Evolutionary conservation across 2,888 invertebrate genomes (phyloP), one percentile per base, ranked within the genome.

Genomic region (Nebria brevicollis): DNA sequence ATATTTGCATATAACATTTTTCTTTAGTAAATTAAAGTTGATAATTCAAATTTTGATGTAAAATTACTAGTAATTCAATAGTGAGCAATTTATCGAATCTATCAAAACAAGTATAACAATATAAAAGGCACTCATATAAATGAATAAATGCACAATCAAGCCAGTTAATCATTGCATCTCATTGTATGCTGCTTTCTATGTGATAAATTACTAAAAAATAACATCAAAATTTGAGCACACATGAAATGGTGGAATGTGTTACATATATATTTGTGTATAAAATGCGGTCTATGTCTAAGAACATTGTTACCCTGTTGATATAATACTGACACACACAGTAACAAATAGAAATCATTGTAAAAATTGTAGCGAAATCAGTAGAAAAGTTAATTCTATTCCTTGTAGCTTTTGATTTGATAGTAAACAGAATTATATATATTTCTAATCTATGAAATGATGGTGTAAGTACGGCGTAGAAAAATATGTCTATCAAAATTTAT

Each of bases 61-160:
- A 79, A 79, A 66, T 72, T 54, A 54, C 54, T 54, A 54, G 8
- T 54, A 54, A 64, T 72, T 75, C 10, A 43, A 81, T 72, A 75
- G 80, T 81, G 80, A 81, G 80, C 80, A 81, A 54, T 76, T 81
- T 68, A 70, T 70, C 26, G 68, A 81, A 26, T 25, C 0, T 70
- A 13, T 70, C 54, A 80, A 75, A 81, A 75, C 72, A 42, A 70
- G 77, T 79, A 74, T 79, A 75, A 72, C 78, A 78, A 79, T 79
- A 73, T 13, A 81, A 81, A 81, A 81, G 80, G 80, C 80, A 81
- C 80, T 68, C 80, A 80, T 75, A 75, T 80, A 80, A 43, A 66
- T 80, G 75, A 80, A 75, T 75, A n/a, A 80, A 64, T 80, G 20
- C 80, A 80, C 80, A 80, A 54, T 66, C 43, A 72, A 70, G 7